Evolutionary conservation across 1,140 invertebrate genomes (phyloP), one percentile per base, ranked within the genome.

Genomic region (Andricus grossulariae): DNA sequence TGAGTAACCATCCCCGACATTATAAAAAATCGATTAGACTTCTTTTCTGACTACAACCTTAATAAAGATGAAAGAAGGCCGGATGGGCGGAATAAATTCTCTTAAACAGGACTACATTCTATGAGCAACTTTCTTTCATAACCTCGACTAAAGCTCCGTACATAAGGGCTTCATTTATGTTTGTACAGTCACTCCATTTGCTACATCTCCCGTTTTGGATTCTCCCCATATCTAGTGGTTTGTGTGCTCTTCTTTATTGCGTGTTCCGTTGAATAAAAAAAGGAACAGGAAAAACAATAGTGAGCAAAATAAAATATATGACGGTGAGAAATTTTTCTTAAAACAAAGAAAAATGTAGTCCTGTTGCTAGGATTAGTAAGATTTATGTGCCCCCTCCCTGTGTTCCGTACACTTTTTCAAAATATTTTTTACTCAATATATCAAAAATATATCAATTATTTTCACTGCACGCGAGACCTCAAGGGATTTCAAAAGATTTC

Each of bases 151-250:
- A n/a, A 66, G 21, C 60, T 66, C 16, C 11, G 60, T 66, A 66
- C 32, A 66, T 66, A 66, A 66, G 60, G 25, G 25, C 60, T 66
- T 39, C 8, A 66, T 32, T 45, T 66, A 66, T 45, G 21, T 66
- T 66, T 66, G 60, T 66, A 66, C 15, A 66, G 39, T 5, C 60
- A 66, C 60, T 45, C 60, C 15, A 66, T 66, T 66, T 45, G 60
- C 25, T 39, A 66, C 60, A 66, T 66, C 60, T 66, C 45, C 60
- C 25, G 32, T 45, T 39, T 32, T 66, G 32, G 60, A 66, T 66
- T 39, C 60, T 32, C 25, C 60, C 25, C 57, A 39, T 25, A 25
- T 66, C 25, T 32, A 66, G 25, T 39, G 32, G 32, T 32, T 66
- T 25, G 25, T 66, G 60, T 66, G 21, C 25, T 66, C 25, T 25